Evolutionary conservation across 2,888 invertebrate genomes (phyloP), one percentile per base, ranked within the genome.

Genomic region (Thumatha senex): DNA sequence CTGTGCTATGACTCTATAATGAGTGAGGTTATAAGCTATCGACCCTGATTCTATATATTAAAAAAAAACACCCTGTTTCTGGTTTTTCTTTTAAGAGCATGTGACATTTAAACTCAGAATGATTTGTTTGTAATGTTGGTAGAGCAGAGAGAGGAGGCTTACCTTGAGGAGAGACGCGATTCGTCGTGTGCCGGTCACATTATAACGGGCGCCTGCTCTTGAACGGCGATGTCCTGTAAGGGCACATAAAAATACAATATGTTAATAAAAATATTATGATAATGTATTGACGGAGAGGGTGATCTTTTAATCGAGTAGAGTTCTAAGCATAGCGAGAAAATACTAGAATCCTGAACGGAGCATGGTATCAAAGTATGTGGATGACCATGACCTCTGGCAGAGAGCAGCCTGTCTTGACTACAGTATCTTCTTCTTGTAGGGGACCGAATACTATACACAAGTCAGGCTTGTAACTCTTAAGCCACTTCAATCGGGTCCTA

Each of bases 151-250:
- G 64, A 70, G 63, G 72, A 69, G 47, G 80, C 84, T 89, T 81
- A 89, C 90, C 90, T 90, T 90, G 86, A 81, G 74, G 78, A 79
- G 77, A 86, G 83, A 82, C 77, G 82, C 82, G 82, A 84, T 76
- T 76, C 66, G 80, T 79, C 80, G 78, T 80, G 83, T 85, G 86
- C 89, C 82, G 88, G 76, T 89, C 82, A 90, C 90, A 90, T 90
- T 89, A 90, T 90, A 85, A 80, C 88, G 78, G 81, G 81, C 83
- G 76, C 65, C 67, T 64, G 72, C 68, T 63, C 64, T 74, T 74
- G 77, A 74, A 77, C 78, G 71, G 72, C 72, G 71, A 68, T 75
- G 78, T 72, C 81, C 90, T 90, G 88, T 31, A 60, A 52, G 15
- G 15, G 44, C 18, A 31, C 67, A 48, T 39, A 69, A 13, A 45